These are phyloP conservation scores for Cylas formicarius DNA, from an alignment of 1,140 invertebrate species.

Conservation along the genomic window DNA sequence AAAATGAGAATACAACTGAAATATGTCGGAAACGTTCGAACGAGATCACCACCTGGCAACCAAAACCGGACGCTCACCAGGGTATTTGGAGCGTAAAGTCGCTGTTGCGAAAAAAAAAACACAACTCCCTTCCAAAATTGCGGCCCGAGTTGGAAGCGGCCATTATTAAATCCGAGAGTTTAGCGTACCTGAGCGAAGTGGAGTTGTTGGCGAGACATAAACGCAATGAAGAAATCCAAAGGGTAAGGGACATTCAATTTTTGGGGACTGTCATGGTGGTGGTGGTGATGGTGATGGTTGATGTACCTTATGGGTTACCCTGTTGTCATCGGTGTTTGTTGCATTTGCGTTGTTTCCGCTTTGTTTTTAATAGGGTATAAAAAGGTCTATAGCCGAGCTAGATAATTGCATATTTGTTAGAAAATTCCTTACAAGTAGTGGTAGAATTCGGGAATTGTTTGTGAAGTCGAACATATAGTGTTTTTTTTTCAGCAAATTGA, in stretches of 20 bases:
- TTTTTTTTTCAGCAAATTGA: constrained; percentile 39
- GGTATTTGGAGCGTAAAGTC: constrained; percentile 38
- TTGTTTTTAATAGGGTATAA: background rate
- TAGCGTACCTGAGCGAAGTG: constrained; percentile 42
- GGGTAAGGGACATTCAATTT: constrained; percentile 42
- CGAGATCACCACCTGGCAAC: background rate
- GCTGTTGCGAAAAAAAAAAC: constrained; percentile 38
- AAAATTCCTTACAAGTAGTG: background rate
- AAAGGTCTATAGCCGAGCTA: background rate
- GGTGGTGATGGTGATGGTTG: background rate
- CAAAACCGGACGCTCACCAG: constrained; percentile 1
- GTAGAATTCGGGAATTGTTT: background rate
- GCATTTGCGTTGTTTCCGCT: background rate
- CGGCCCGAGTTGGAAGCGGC: constrained; percentile 43
- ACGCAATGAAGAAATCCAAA: constrained; percentile 42
- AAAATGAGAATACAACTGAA: too few species aligned
- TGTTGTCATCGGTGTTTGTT: background rate
- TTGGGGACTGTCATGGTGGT: constrained; percentile 9
- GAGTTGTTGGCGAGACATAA: constrained; percentile 44
- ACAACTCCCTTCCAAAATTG: constrained; percentile 30
- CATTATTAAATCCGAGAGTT: constrained; percentile 45
- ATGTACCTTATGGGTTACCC: background rate
- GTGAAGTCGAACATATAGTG: background rate
- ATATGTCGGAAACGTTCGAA: too few species aligned
- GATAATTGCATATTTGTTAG: background rate